These are phyloP conservation scores for Anniella stebbinsi DNA, from an alignment of 2,797 vertebrate genomes.

Conservation along the genomic window DNA sequence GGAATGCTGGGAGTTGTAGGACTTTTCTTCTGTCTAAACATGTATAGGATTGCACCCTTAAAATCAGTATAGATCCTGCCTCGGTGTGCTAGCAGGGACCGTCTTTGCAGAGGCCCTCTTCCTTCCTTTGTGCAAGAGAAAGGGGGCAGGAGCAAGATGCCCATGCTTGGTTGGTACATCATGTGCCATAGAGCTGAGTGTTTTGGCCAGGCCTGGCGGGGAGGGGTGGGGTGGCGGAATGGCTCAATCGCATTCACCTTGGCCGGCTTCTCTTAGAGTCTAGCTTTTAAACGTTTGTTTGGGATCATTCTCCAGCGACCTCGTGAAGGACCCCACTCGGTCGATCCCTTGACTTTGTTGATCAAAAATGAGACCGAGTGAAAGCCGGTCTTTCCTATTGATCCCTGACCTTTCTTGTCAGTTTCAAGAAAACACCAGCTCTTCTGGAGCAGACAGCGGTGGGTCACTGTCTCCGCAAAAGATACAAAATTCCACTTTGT, in stretches of 20 bases:
- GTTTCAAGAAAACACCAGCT: neutral
- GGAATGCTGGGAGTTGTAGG: too few species aligned
- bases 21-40: too few species aligned
- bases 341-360: neutral
- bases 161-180: neutral
- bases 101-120: too few species aligned
- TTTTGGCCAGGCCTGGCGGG: neutral
- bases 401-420: too few species aligned
- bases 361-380: neutral
- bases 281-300: neutral
- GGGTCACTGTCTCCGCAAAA: neutral
- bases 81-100: too few species aligned
- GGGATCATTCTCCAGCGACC: neutral
- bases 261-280: neutral
- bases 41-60: too few species aligned
- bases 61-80: too few species aligned
- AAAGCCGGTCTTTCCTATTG: neutral
- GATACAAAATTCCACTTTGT: neutral
- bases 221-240: too few species aligned
- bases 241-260: accelerated
- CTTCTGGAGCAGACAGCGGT: neutral
- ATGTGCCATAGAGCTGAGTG: accelerated
- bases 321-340: neutral
- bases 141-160: too few species aligned
- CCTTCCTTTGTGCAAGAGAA: too few species aligned